A percentile compares a stretch with the other conserved stretches of the same genome.
Evolutionary conservation across 2,113 vertebrate genomes (phyloP).

Genomic region (Erythrolamprus reginae): DNA sequence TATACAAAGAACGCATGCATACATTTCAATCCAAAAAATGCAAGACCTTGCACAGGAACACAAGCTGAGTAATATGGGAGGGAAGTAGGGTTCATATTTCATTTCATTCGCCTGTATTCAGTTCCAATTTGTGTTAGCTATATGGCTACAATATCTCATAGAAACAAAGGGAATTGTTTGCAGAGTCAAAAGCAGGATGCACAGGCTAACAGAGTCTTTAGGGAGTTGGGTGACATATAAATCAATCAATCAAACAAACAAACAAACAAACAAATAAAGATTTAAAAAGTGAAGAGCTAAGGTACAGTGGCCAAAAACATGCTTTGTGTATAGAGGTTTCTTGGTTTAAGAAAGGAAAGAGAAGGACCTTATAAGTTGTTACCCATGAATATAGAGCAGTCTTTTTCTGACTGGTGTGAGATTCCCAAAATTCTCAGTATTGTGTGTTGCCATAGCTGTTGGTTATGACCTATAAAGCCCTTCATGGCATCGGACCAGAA

Average conservation of each 20-base stretch:
- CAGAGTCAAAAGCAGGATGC: background rate
- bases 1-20: conserved; percentile 17
- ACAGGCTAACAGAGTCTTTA: background rate
- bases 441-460: background rate
- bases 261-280: no score
- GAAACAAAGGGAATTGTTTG: background rate
- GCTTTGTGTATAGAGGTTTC: background rate
- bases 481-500: no score
- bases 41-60: background rate
- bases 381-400: background rate
- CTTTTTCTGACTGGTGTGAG: background rate
- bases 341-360: background rate
- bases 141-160: background rate
- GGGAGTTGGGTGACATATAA: no score
- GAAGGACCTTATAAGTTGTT: background rate
- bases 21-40: background rate
- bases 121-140: background rate
- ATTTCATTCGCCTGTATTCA: background rate
- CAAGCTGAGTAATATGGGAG: background rate
- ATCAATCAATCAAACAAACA: no score
- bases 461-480: no score
- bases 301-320: background rate
- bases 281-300: background rate
- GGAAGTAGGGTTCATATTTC: background rate
- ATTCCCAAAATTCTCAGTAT: background rate